A percentile compares a stretch with the other conserved stretches of the same genome.
These are phyloP conservation scores for Delphinapterus leucas DNA, from an alignment of 2,113 vertebrate species.

Conservation along the genomic window DNA sequence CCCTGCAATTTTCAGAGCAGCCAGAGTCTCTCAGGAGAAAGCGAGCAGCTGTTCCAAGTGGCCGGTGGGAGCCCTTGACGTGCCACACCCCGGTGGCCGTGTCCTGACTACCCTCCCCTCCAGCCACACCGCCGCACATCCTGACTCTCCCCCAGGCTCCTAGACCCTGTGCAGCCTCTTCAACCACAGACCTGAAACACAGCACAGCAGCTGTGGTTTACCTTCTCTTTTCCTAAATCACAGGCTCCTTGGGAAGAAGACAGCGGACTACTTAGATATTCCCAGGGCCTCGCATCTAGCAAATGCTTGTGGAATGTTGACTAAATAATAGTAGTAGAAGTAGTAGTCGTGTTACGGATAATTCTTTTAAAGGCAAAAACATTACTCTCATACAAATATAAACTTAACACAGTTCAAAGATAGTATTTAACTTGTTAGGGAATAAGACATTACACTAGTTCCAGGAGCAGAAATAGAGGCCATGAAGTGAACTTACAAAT, in stretches of 20 bases:
- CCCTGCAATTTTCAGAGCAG: background rate
- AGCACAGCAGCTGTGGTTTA: background rate
- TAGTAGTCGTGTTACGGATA: background rate
- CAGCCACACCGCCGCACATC: background rate
- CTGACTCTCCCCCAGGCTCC: background rate
- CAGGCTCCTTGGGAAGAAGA: background rate
- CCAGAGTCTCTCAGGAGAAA: background rate
- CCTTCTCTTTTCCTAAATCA: background rate
- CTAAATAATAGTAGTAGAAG: background rate
- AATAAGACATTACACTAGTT: background rate
- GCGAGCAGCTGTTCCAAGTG: no score
- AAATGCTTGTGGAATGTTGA: background rate
- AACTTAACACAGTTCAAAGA: background rate
- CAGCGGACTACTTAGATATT: no score
- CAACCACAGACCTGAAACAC: background rate
- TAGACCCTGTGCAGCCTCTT: background rate
- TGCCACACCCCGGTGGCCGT: fast-evolving
- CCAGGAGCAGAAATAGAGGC: background rate
- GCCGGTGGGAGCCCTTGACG: fast-evolving
- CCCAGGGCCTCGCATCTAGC: background rate
- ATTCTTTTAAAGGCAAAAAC: background rate
- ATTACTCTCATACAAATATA: background rate
- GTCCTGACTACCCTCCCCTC: background rate
- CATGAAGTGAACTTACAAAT: background rate
- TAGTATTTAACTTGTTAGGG: background rate